Evolutionary conservation across 2,113 vertebrate species (phyloP), one percentile per base, ranked within the genome.

Genomic region (Paratilapia polleni): DNA sequence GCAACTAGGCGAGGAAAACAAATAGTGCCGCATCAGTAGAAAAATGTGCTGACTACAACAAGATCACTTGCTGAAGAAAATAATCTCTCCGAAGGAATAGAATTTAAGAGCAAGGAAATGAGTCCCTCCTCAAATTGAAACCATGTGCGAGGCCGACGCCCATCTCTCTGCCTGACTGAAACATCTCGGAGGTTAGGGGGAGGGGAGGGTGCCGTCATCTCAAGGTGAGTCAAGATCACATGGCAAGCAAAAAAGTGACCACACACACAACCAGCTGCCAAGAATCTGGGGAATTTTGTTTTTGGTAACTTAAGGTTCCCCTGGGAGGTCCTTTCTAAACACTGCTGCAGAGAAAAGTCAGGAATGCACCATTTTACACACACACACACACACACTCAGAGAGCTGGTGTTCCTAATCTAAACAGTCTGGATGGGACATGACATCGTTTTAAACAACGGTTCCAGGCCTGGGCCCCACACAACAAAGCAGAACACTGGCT

Each of bases 271-370:
- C 56, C 57, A 2, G 78, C 89, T 89, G 92, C 91, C 91, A 92
- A 91, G 88, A 96, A 96, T 95, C 62, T 83, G 49, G 87, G 73
- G 94, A 94, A 95, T 95, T 92, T 93, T 73, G 88, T 92, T 93
- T 94, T 86, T 88, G 83, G 88, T 76, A 90, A 91, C 74, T 81
- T 41, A 88, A 86, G 81, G 88, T 62, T 88, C 90, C 90, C 79
- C 28, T 86, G 92, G 93, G 94, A 95, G 90, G 87, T 93, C 90
- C 52, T 83, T 36, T 91, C 81, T 77, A 92, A 94, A 94, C 86
- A 81, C 47, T 34, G 77, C n/a, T 17, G 60, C 19, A 34, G 84
- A 86, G 81, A 82, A 63, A 86, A 70, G 79, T 38, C 85, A 87
- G 89, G 87, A 91, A 92, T 90, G 84, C 20, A 22, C 34, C 8